Percentiles rank a stretch among this genome's conserved stretches.
These are phyloP conservation scores for Sebastes baramenuke DNA, from an alignment of 2,797 vertebrate species.

Conservation along the genomic window DNA sequence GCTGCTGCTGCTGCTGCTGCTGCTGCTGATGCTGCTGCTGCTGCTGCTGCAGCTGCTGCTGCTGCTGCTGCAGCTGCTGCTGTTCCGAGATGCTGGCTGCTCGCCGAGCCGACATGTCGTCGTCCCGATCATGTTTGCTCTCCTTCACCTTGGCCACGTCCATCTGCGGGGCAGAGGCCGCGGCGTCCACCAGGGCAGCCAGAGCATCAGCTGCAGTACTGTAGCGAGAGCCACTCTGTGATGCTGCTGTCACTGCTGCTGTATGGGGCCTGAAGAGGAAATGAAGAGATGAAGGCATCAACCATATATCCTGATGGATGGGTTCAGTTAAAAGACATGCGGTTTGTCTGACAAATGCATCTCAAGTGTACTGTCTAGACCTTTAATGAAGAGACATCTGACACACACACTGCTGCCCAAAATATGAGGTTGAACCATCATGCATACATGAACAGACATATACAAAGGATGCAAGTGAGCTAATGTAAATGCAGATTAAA, in stretches of 20 bases:
- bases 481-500: background rate
- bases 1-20: slow-evolving; percentile 76
- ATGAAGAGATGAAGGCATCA: background rate
- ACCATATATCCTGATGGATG: background rate
- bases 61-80: slow-evolving; percentile 53
- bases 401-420: background rate
- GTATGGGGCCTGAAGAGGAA: slow-evolving; percentile 78
- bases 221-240: slow-evolving; percentile 90
- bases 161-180: slow-evolving; percentile 94
- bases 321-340: background rate
- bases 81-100: slow-evolving; percentile 82
- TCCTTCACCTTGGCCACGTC: slow-evolving; percentile 94
- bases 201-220: slow-evolving; percentile 95
- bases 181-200: slow-evolving; percentile 94
- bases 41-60: slow-evolving; percentile 58
- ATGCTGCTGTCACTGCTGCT: slow-evolving; percentile 62
- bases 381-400: background rate
- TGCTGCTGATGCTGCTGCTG: slow-evolving; percentile 17
- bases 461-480: background rate
- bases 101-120: slow-evolving; percentile 83
- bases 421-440: background rate
- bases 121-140: slow-evolving; percentile 90
- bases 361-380: background rate
- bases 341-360: background rate
- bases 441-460: background rate